Base-by-base conservation (phyloP, 2,797 vertebrate genomes). In the Alouatta caraya region DNA sequence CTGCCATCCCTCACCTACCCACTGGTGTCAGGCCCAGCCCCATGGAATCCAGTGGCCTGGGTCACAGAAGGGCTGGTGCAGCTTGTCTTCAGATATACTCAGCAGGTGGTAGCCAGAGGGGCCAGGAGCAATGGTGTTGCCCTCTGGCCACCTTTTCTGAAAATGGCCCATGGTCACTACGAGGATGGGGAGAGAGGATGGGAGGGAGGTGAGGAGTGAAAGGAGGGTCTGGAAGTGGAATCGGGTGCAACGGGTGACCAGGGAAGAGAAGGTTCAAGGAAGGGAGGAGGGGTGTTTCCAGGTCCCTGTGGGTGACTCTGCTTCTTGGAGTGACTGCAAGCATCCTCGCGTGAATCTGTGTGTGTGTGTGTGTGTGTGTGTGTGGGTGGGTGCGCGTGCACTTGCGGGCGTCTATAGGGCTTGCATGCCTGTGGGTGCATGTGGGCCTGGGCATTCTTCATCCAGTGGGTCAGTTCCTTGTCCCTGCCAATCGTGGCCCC, bases 11-110 rank as follows among this genome's bases (percentile, higher is more conserved):
- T 12, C 5, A 24, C 30, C n/a, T 52, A 59, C 37, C 33, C 37
- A 10, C n/a, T 33, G 15, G 22, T 1, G 0, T 44, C 37, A 44
- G 33, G 44, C 26, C 14, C 24, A 0, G 1, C 64, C 64, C 61
- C 14, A 5, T n/a, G 22, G 64, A 57, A 24, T 21, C 50, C 11
- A 39, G 70, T 15, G 30, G 17, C 37, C 44, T 5, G 4, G 8
- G 37, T 28, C 28, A 70, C 3, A 5, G 50, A 61, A n/a, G 59
- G 46, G 5, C 24, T 50, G n/a, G 12, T 37, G n/a, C 50, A 17
- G 28, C 10, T 24, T 7, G 5, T 52, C 55, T 10, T 28, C 7
- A 21, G 37, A 10, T 4, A 24, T 78, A 22, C 48, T 79, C 5
- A 3, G 17, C 30, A 19, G 30, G 30, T 37, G 33, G 44, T 72